Evolutionary conservation across 2,113 vertebrate species (phyloP).

Genomic region (Nannobrachium achirus): DNA sequence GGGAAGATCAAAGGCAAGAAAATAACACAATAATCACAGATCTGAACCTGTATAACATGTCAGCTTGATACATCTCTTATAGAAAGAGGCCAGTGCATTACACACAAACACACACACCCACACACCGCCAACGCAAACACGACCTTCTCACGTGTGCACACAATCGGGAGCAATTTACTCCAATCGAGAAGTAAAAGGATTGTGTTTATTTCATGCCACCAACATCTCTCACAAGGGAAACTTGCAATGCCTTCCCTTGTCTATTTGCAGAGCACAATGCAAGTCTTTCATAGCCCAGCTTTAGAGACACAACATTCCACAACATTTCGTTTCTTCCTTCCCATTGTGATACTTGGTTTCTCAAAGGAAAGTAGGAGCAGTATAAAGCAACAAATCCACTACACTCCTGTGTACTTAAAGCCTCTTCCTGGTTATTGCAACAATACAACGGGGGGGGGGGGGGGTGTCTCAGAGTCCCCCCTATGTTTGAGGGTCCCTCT

Average conservation of each 20-base stretch:
- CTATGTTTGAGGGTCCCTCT: conserved; percentile 17
- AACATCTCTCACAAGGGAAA: neutral
- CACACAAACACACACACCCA: conserved; percentile 3
- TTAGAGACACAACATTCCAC: conserved; percentile 1
- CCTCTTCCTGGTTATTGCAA: conserved; percentile 39
- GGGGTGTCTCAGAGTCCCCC: conserved; percentile 1
- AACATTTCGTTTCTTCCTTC: too few relatives aligned
- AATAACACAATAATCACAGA: too few relatives aligned
- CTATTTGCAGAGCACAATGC: conserved; percentile 13
- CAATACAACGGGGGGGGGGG: conserved; percentile 14
- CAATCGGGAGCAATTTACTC: neutral
- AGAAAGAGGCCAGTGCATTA: too few relatives aligned
- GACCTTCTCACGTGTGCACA: too few relatives aligned
- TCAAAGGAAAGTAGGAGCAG: conserved; percentile 20
- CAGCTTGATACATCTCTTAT: too few relatives aligned
- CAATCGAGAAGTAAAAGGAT: neutral
- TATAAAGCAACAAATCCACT: conserved; percentile 19
- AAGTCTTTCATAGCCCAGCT: conserved; percentile 23
- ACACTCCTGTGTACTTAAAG: conserved; percentile 18
- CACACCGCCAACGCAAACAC: neutral
- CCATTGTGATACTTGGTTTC: conserved; percentile 33
- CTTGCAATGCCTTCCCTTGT: neutral
- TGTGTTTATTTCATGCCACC: conserved; percentile 5
- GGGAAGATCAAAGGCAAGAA: too few relatives aligned
- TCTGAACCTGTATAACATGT: too few relatives aligned